A percentile compares a stretch with the other conserved stretches of the same genome.
Evolutionary conservation across 1,140 invertebrate genomes (phyloP).

Genomic region (Conopomorpha cramerella): DNA sequence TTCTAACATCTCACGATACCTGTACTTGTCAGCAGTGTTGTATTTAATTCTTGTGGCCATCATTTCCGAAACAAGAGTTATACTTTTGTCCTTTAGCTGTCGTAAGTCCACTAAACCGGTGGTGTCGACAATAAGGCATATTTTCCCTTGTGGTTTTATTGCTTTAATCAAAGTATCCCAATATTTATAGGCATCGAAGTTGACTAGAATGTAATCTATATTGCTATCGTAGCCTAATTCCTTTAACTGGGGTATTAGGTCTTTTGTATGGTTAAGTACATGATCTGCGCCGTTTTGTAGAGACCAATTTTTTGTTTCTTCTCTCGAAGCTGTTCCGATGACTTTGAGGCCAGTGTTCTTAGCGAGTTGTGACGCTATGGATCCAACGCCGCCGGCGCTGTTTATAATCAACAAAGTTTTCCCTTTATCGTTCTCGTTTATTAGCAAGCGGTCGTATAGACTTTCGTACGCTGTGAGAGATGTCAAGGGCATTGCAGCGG

Average conservation of each 20-base stretch:
- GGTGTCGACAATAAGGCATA: conserved; percentile 39
- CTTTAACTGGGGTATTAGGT: conserved; percentile 30
- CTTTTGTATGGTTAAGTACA: conserved; percentile 32
- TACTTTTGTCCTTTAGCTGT: conserved; percentile 39
- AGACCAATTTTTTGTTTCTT: conserved; percentile 27
- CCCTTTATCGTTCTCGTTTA: conserved; percentile 35
- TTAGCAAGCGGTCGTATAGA: conserved; percentile 23
- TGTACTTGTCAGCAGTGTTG: conserved; percentile 31
- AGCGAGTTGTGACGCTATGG: conserved; percentile 35
- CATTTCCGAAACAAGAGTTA: conserved; percentile 40
- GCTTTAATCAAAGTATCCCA: conserved; percentile 37
- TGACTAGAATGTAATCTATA: conserved; percentile 39
- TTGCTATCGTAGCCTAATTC: conserved; percentile 19
- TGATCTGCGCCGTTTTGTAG: conserved; percentile 22
- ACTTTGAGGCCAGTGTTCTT: conserved; percentile 32
- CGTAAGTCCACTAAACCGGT: conserved; percentile 32
- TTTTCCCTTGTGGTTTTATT: conserved; percentile 40
- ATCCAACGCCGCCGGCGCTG: conserved; percentile 40
- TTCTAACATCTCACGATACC: conserved; percentile 32
- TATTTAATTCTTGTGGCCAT: conserved; percentile 40
- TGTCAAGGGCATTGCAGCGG: conserved; percentile 40
- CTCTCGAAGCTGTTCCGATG: conserved; percentile 39
- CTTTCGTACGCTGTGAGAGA: conserved; percentile 35
- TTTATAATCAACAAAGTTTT: conserved; percentile 41
- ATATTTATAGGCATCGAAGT: conserved; percentile 42